phyloP scores from a whole-genome alignment of 1,140 invertebrate species.

The Maconellicoccus hirsutus region DNA sequence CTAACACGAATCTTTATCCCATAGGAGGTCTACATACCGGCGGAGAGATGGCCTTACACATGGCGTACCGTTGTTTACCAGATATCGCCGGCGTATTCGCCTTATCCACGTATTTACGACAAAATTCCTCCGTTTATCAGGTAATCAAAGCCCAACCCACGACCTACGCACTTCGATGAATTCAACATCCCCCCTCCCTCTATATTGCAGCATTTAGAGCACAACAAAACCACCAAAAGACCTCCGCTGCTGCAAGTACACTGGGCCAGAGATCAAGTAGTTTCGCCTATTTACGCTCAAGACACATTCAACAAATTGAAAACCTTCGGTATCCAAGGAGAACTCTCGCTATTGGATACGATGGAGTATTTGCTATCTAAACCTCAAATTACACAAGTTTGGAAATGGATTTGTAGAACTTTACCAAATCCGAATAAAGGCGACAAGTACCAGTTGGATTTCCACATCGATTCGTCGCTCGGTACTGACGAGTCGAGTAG shows the following conservation, averaged over 20 bases:
- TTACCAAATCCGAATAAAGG: too few relatives aligned
- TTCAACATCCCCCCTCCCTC: too few relatives aligned
- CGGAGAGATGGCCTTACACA: constrained; percentile 53
- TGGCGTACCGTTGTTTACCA: constrained; percentile 46
- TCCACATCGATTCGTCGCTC: too few relatives aligned
- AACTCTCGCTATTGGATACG: constrained; percentile 33
- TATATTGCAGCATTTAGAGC: background rate
- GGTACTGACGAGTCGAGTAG: too few relatives aligned
- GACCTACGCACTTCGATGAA: too few relatives aligned
- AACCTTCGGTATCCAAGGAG: constrained; percentile 38
- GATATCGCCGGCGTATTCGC: constrained; percentile 53
- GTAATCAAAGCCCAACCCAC: background rate
- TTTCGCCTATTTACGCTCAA: constrained; percentile 42
- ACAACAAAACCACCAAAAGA: background rate
- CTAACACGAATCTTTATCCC: constrained; percentile 15
- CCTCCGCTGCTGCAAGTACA: constrained; percentile 36
- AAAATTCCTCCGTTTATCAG: constrained; percentile 43
- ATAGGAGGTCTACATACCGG: constrained; percentile 66
- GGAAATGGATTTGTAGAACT: too few relatives aligned
- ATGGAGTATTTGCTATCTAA: too few relatives aligned
- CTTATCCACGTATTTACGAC: constrained; percentile 58
- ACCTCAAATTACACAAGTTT: too few relatives aligned
- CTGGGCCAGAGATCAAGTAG: constrained; percentile 39
- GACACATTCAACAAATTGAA: constrained; percentile 38
- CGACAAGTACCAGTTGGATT: too few relatives aligned